Evolutionary conservation across 2,113 vertebrate genomes (phyloP).

Genomic region (Scophthalmus maximus): DNA sequence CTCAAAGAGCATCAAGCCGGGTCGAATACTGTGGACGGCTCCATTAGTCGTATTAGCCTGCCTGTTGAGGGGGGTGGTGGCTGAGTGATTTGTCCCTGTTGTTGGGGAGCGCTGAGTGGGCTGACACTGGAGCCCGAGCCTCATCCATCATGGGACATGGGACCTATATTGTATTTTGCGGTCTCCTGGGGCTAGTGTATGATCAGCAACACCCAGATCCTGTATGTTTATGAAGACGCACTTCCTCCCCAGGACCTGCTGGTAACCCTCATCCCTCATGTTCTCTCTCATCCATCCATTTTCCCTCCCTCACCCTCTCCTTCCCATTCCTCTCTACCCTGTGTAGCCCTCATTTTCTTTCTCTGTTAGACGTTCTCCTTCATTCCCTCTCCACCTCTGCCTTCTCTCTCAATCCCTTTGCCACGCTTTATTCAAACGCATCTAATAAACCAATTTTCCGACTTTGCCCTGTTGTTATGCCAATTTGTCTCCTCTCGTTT

Average conservation of each 20-base stretch:
- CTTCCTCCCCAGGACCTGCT: conserved; percentile 45
- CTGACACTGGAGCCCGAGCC: conserved; percentile 52
- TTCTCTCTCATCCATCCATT: conserved; percentile 50
- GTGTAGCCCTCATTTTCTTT: conserved; percentile 40
- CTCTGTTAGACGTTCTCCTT: conserved; percentile 17
- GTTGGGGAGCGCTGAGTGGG: conserved; percentile 64
- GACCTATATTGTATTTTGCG: conserved; percentile 66
- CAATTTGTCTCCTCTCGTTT: conserved; percentile 1
- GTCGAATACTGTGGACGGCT: conserved; percentile 57
- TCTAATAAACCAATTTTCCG: conserved; percentile 30
- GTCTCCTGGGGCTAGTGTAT: conserved; percentile 62
- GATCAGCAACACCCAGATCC: conserved; percentile 66
- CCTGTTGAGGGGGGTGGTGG: conserved; percentile 46
- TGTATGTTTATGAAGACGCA: conserved; percentile 66
- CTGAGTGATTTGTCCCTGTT: conserved; percentile 72
- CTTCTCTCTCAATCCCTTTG: conserved; percentile 13
- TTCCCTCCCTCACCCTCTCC: neutral
- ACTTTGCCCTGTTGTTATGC: neutral
- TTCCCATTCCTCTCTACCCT: conserved; percentile 26
- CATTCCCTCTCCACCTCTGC: conserved; percentile 22
- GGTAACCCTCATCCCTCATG: conserved; percentile 60
- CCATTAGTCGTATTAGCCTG: conserved; percentile 72
- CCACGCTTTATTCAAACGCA: conserved; percentile 40
- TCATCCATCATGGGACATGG: conserved; percentile 75
- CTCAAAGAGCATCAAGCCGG: conserved; percentile 42